Evolutionary conservation across 2,797 vertebrate species (phyloP).

Genomic region (Cyprinella venusta): DNA sequence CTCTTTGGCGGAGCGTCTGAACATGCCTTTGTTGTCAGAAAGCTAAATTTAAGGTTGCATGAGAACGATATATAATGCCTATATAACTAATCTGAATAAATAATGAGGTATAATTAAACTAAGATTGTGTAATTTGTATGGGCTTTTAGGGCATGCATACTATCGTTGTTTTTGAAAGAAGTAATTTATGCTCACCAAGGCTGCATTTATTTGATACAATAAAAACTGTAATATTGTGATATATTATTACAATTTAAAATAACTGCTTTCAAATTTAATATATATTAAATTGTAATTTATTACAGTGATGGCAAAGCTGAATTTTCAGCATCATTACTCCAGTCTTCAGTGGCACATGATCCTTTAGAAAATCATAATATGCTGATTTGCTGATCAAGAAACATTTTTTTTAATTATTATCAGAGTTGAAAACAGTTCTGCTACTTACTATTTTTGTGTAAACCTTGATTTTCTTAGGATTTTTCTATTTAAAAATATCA

Average conservation of each 20-base stretch:
- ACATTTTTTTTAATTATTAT: no score
- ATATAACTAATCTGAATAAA: not conserved
- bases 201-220: no score
- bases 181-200: no score
- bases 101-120: not conserved
- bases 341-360: not conserved
- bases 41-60: constrained; percentile 2
- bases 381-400: not conserved
- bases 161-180: not conserved
- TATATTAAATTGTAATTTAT: no score
- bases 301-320: no score
- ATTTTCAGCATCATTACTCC: not conserved
- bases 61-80: not conserved
- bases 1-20: constrained; percentile 12
- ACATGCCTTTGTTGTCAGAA: constrained; percentile 35
- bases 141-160: not conserved
- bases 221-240: no score
- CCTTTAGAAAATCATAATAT: not conserved
- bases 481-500: not conserved
- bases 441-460: no score
- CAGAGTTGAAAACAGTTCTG: no score
- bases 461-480: not conserved
- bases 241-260: no score
- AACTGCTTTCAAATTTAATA: no score
- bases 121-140: not conserved